Percentiles rank a stretch among this genome's conserved stretches.
Conservation (phyloP, 2,888 invertebrate species). For the Cerastis leucographa region DNA sequence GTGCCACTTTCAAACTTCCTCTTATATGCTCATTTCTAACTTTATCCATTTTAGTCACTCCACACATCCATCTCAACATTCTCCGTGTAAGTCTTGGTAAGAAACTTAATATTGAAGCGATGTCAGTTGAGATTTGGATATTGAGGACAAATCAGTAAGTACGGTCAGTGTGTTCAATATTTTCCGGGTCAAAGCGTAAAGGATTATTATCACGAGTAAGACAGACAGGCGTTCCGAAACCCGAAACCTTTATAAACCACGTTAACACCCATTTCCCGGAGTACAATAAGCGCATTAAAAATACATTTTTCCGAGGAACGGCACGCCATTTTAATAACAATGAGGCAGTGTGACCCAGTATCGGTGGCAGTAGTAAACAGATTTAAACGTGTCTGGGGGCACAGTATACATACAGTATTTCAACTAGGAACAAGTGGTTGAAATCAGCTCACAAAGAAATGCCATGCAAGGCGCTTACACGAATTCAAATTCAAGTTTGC, state of each 20-base stretch:
- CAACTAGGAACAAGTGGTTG: neutral
- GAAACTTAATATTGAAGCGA: neutral
- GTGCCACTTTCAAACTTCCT: too few species aligned
- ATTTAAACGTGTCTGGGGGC: slow-evolving; percentile 41
- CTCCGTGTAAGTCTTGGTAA: neutral
- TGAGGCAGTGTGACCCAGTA: slow-evolving; percentile 51
- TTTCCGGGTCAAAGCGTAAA: neutral
- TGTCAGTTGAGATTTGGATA: too few species aligned
- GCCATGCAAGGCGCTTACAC: neutral
- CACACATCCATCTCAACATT: too few species aligned
- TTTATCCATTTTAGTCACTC: too few species aligned
- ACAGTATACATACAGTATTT: neutral
- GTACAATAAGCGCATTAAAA: slow-evolving; percentile 39
- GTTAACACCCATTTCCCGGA: slow-evolving; percentile 21
- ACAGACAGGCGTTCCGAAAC: neutral
- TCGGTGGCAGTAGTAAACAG: slow-evolving; percentile 32
- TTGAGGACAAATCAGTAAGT: neutral
- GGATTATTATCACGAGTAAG: neutral
- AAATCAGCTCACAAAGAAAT: neutral
- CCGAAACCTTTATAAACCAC: neutral
- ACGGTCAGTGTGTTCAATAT: neutral
- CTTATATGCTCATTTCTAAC: too few species aligned
- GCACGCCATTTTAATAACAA: slow-evolving; percentile 38
- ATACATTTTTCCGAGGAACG: slow-evolving; percentile 35
- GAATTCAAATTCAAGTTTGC: neutral